Base-by-base conservation (phyloP, 2,113 vertebrate species). In the Heterochromis multidens region DNA sequence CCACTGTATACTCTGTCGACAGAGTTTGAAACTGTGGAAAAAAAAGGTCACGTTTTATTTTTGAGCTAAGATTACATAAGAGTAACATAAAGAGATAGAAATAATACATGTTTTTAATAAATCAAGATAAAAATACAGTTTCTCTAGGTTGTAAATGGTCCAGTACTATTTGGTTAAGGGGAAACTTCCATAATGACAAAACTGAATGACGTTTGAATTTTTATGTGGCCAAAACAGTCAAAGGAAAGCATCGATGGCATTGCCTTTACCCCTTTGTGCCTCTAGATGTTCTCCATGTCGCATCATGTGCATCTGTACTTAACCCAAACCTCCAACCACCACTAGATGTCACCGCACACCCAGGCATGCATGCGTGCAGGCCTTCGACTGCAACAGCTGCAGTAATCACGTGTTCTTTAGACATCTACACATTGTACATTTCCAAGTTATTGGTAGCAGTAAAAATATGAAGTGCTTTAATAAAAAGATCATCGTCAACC, bases 261-360 rank as follows among this genome's bases (percentile, higher is more conserved):
- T 67, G 60, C 67, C 80, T 60, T 89, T 43, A 61, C 16, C 58
- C 2, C 14, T 76, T 5, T 46, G 21, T n/a, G 37, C 82, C 43
- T 8, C 23, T 76, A 80, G 59, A 82, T 82, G 72, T 40, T 43
- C 7, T 33, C 76, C 35, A 19, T 43, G 49, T 62, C 60, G 17
- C 29, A 33, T 33, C 46, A 46, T 25, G 49, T 27, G 13, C 4
- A n/a, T n/a, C 33, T 14, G 6, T 13, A 31, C 6, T n/a, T 1
- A 37, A 58, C 43, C 2, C 13, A 21, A 27, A n/a, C 77, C 52
- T 33, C 1, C 40, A 67, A 6, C 12, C 49, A 58, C 87, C 93
- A 78, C 81, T 63, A 84, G 92, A 80, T 90, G 93, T 87, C 92
- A 40, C 16, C 61, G 83, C 80, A 80, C 65, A 84, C 54, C 43